Evolutionary conservation across 2,797 vertebrate genomes (phyloP).

Genomic region (Lemur catta): DNA sequence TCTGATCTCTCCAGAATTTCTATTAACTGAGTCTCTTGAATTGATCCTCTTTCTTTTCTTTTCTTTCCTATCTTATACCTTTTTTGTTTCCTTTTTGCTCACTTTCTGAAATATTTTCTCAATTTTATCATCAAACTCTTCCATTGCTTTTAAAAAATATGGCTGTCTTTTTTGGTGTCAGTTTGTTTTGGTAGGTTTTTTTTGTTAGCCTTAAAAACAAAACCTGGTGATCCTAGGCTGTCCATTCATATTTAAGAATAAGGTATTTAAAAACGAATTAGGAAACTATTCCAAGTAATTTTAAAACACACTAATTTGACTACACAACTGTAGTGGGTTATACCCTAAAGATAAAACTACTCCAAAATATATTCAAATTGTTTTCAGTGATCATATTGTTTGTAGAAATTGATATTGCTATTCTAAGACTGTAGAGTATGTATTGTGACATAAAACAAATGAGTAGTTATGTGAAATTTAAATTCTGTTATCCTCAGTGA

Average conservation of each 20-base stretch:
- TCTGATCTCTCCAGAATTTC: background rate
- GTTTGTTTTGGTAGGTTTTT: background rate
- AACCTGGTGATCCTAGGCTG: background rate
- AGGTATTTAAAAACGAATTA: background rate
- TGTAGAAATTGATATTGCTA: background rate
- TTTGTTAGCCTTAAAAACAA: background rate
- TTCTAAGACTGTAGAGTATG: background rate
- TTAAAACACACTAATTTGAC: background rate
- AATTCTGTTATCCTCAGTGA: background rate
- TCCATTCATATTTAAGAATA: conserved; percentile 7
- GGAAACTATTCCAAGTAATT: background rate
- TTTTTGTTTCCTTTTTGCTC: background rate
- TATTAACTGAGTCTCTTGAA: background rate
- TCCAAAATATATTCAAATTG: background rate
- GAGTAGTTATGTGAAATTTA: background rate
- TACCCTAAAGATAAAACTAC: background rate
- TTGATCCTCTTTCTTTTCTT: background rate
- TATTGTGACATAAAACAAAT: background rate
- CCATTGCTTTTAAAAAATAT: background rate
- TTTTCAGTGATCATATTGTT: background rate
- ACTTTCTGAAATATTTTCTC: conserved; percentile 16
- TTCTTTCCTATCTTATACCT: background rate
- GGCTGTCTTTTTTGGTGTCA: background rate
- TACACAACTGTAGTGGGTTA: background rate
- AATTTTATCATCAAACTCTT: background rate